Evolutionary conservation across 2,113 vertebrate genomes (phyloP).

Genomic region (Nannospalax galili): DNA sequence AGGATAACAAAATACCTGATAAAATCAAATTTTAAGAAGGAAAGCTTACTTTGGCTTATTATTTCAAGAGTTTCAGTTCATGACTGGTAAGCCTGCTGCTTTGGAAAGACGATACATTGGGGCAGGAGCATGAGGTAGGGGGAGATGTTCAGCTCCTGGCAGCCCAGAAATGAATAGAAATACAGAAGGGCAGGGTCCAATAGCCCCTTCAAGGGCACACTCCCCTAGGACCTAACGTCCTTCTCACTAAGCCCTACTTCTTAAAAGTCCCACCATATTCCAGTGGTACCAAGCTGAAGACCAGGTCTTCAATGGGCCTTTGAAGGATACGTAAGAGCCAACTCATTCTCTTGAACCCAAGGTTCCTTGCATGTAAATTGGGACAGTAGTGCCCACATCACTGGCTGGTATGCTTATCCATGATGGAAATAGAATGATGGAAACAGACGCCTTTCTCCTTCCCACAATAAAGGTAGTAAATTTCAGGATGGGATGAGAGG

Average conservation of each 20-base stretch:
- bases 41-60: background rate
- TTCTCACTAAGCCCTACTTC: too few species aligned
- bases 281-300: background rate
- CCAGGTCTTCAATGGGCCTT: background rate
- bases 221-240: background rate
- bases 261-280: background rate
- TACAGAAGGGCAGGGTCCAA: background rate
- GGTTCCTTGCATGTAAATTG: background rate
- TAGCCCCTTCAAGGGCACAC: background rate
- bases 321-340: background rate
- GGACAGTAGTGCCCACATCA: background rate
- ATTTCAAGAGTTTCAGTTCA: background rate
- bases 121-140: too few species aligned
- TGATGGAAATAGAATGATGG: background rate
- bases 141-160: background rate
- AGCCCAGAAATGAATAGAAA: background rate
- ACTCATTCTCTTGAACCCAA: background rate
- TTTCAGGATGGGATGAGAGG: background rate
- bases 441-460: background rate
- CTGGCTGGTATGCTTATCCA: background rate
- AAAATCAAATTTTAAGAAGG: background rate
- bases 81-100: background rate
- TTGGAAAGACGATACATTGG: background rate
- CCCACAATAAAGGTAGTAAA: background rate
- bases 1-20: background rate